phyloP scores from a whole-genome alignment of 2,888 invertebrate genomes.

The Oscheius sp. region DNA sequence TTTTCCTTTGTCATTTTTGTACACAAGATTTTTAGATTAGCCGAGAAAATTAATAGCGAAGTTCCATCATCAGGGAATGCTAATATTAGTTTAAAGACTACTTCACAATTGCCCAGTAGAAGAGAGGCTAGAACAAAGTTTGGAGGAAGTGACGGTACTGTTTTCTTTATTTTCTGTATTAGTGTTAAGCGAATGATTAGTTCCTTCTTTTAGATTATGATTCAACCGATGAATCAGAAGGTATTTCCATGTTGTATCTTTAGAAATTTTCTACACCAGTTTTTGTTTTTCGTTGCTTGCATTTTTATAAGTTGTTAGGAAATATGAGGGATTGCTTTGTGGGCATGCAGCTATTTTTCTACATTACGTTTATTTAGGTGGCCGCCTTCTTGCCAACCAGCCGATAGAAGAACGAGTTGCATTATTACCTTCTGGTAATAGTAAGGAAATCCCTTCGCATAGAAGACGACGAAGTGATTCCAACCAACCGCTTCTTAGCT shows the following conservation, averaged over 20 bases:
- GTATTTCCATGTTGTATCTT: constrained; percentile 4
- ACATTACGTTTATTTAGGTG: constrained; percentile 21
- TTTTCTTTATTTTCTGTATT: no score
- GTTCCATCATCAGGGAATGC: constrained; percentile 19
- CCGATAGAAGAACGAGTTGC: constrained; percentile 26
- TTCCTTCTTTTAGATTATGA: constrained; percentile 6
- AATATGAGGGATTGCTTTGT: background rate
- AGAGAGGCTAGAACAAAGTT: constrained; percentile 46
- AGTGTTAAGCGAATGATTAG: background rate
- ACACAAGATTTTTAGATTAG: no score
- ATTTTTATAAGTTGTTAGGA: background rate
- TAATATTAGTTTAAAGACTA: background rate
- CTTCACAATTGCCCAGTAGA: constrained; percentile 9
- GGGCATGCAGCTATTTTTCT: background rate
- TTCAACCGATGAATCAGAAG: constrained; percentile 20
- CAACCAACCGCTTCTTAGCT: constrained; percentile 16
- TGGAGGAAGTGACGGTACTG: constrained; percentile 54
- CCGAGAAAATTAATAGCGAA: constrained; percentile 11
- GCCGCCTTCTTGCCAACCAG: constrained; percentile 28
- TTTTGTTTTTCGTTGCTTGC: background rate
- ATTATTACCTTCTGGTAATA: constrained; percentile 25
- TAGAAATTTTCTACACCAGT: background rate
- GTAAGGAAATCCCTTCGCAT: constrained; percentile 4
- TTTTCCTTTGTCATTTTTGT: background rate
- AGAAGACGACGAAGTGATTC: constrained; percentile 26